Evolutionary conservation across 2,797 vertebrate species (phyloP), one percentile per base, ranked within the genome.

Genomic region (Pangasius mekongensis): DNA sequence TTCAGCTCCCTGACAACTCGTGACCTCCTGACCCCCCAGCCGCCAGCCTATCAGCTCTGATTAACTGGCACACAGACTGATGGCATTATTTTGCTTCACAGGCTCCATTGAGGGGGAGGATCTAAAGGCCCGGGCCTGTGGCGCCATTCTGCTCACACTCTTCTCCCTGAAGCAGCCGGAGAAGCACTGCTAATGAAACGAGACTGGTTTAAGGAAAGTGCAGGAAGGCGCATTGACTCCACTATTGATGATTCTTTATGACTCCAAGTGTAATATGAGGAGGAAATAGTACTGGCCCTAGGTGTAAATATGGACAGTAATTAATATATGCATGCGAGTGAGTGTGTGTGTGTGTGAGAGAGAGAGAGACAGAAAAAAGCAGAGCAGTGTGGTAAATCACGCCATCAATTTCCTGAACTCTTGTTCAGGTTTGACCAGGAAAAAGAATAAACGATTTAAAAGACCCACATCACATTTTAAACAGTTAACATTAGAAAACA

Each of bases 81-180:
- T 96, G 95, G 94, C 94, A 96, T 97, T 97, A 95, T 96, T 97
- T 96, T 97, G 97, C 96, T 97, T 96, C 96, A 96, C 90, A 96
- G 95, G 95, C 92, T 95, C 96, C 92, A 96, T 88, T 95, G 96
- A 96, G 94, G 90, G 91, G 92, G 94, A 90, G 91, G 94, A 96
- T 97, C 96, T 97, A 95, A 95, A 96, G 95, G 87, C 91, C 91
- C 93, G 94, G 91, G 94, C 94, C 92, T 88, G 93, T 95, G 92
- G 94, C 95, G 96, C 81, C 78, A 94, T 96, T 95, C 95, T 95
- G 95, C 96, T 96, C 96, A 94, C 95, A 94, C 95, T 95, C 95
- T 92, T 93, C 92, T 92, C 64, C 95, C 95, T 91, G 80, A 11
- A 78, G 91, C 92, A 90, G 92, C 87, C 66, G 30, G 84, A 80